phyloP scores from a whole-genome alignment of 2,797 vertebrate genomes.

The Octomys mimax region DNA sequence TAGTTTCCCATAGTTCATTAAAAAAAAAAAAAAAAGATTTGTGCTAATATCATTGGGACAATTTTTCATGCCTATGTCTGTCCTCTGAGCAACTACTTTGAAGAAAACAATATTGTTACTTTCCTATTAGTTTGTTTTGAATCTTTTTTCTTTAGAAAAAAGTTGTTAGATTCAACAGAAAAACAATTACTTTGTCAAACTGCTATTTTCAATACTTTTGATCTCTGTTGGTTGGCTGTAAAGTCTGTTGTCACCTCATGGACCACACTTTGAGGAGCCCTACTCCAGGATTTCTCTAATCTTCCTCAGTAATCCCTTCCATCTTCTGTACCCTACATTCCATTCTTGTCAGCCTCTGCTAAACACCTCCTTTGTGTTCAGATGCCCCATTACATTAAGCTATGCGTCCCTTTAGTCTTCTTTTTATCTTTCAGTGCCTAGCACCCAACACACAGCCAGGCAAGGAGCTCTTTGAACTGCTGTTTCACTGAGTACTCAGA shows the following conservation, averaged over 20 bases:
- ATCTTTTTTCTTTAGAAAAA: neutral
- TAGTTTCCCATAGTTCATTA: neutral
- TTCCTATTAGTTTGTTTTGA: neutral
- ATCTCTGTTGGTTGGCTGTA: neutral
- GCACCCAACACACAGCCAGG: neutral
- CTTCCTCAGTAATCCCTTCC: constrained; percentile 22
- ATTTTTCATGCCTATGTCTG: neutral
- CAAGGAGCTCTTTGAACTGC: neutral
- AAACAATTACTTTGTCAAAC: neutral
- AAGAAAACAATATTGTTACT: neutral
- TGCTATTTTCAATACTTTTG: neutral
- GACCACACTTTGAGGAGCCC: neutral
- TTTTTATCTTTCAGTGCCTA: neutral
- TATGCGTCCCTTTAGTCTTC: neutral
- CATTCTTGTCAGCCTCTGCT: neutral
- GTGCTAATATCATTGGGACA: neutral
- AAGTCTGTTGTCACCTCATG: neutral
- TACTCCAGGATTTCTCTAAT: constrained; percentile 42
- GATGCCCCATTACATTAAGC: neutral
- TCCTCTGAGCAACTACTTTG: neutral
- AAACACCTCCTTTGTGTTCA: constrained; percentile 53
- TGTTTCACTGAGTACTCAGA: neutral
- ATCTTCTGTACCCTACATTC: neutral
- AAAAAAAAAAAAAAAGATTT: neutral
- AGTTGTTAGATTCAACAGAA: neutral